Evolutionary conservation across 2,113 vertebrate species (phyloP), one percentile per base, ranked within the genome.

Genomic region (Hippocampus barbouri): DNA sequence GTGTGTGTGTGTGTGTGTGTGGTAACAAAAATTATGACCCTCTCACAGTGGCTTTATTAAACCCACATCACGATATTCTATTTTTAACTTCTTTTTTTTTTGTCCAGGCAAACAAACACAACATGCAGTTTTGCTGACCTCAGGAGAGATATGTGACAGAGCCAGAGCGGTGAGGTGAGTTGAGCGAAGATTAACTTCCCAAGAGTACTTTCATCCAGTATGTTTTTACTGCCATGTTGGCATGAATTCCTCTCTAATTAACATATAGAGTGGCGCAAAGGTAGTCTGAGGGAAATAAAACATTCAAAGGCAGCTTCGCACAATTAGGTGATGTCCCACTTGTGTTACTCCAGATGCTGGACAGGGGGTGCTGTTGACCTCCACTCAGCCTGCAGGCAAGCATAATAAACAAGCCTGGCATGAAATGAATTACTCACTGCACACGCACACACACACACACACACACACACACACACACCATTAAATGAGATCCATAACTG

Each of bases 361-460:
- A 73, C 68, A 89, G 88, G 82, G 82, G 88, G 87, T 64, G 84
- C 88, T 87, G 83, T 88, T 81, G 83, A 68, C 69, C 84, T 86
- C 85, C 61, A 14, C 62, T 6, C 10, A n/a, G 8, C 15, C 25
- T 62, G 57, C 23, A 27, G 25, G 57, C 45, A 16, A 15, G n/a
- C 47, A 23, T 62, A 14, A 51, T 51, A 7, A 51, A 6, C 16
- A 51, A 61, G 14, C 2, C 27, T 61, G 57, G 12, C 15, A 34
- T 16, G 15, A 60, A 60, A 34, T 60, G 56, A 72, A 68, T 71
- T 45, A 66, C 57, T 70, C 66, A n/a, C 53, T 45, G 25, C 47
- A 49, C 3, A 21, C 53, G 14, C 41, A 43, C 41, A 43, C 41
- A 11, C 41, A 11, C 41, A 9, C 41, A 43, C 30, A 30, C 30